These are phyloP conservation scores for Lucilia cuprina DNA, from an alignment of 1,140 invertebrate species.

Conservation along the genomic window DNA sequence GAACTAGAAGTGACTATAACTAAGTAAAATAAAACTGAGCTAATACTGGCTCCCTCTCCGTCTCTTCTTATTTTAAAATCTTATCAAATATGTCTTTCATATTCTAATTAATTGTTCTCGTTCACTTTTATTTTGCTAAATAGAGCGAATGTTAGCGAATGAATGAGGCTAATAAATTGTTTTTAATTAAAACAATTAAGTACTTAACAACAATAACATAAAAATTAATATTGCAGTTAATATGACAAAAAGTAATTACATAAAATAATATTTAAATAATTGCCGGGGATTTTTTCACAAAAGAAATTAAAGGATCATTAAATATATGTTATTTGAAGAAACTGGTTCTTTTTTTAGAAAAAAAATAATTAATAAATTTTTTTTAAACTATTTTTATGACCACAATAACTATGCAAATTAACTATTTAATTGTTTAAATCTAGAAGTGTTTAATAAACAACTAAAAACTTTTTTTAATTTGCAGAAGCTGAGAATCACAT, in stretches of 20 bases:
- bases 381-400: no score
- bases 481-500: constrained; percentile 55
- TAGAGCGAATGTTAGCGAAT: background rate
- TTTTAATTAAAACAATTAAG: constrained; percentile 16
- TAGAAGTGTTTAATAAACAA: background rate
- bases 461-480: background rate
- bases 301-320: background rate
- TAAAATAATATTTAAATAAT: background rate
- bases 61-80: no score
- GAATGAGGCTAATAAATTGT: background rate
- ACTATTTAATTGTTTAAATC: background rate
- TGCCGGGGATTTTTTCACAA: background rate
- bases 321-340: background rate
- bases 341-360: background rate
- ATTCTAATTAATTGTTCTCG: no score
- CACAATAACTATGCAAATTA: background rate
- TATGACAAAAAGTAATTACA: background rate
- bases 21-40: no score
- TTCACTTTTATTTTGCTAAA: no score
- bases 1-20: no score
- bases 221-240: background rate
- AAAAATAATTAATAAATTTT: no score
- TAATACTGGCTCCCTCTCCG: no score
- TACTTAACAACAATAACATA: background rate
- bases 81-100: no score